Conservation (phyloP, 2,797 vertebrate species). For the Gouania willdenowi region DNA sequence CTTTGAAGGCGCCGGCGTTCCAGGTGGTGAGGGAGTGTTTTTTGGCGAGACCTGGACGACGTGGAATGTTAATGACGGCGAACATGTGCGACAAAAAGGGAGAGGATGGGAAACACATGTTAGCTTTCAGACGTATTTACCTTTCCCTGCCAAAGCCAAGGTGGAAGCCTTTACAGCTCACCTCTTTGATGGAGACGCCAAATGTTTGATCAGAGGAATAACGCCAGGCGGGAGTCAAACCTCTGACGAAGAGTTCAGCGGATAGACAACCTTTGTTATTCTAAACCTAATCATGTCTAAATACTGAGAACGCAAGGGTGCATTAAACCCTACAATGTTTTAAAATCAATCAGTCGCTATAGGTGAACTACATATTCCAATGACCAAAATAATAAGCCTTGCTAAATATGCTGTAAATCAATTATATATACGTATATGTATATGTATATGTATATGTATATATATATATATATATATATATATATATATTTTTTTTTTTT, state of each 20-base stretch:
- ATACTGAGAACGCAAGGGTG: too few relatives aligned
- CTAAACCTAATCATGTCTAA: too few relatives aligned
- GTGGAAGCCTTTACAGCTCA: slow-evolving; percentile 62
- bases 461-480: too few relatives aligned
- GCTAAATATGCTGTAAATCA: too few relatives aligned
- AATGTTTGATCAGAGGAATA: slow-evolving; percentile 58
- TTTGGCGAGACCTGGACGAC: slow-evolving; percentile 72
- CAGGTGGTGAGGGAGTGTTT: slow-evolving; percentile 66
- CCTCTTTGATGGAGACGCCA: slow-evolving; percentile 65
- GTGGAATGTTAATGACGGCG: slow-evolving; percentile 66
- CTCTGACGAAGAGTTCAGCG: slow-evolving; percentile 45
- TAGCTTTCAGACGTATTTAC: slow-evolving; percentile 78
- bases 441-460: too few relatives aligned
- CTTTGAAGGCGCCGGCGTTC: slow-evolving; percentile 64
- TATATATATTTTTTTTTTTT: too few relatives aligned
- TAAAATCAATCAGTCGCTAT: too few relatives aligned
- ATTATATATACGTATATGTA: too few relatives aligned
- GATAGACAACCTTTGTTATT: slow-evolving; percentile 18
- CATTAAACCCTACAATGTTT: too few relatives aligned
- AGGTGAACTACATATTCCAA: too few relatives aligned
- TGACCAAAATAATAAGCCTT: too few relatives aligned
- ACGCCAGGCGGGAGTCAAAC: slow-evolving; percentile 44
- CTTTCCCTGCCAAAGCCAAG: slow-evolving; percentile 68
- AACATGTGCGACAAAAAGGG: slow-evolving; percentile 68
- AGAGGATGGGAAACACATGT: slow-evolving; percentile 80